A percentile compares a stretch with the other conserved stretches of the same genome.
phyloP scores from a whole-genome alignment of 2,888 invertebrate species.

The Microplitis deprimator region DNA sequence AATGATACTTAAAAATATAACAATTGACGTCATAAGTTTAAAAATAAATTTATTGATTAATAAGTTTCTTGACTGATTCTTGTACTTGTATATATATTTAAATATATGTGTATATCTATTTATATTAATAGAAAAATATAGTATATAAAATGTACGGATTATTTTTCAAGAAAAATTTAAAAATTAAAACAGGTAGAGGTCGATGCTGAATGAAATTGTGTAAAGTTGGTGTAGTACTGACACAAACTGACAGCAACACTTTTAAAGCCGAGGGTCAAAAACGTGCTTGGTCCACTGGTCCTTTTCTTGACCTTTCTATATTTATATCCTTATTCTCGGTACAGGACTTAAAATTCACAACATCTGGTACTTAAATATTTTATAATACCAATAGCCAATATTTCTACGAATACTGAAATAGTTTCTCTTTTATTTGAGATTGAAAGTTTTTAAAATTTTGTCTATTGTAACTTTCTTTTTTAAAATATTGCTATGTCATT shows the following conservation, averaged over 20 bases:
- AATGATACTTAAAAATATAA: neutral
- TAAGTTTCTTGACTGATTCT: neutral
- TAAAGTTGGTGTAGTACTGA: neutral
- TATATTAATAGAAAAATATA: no score
- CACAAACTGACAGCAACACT: neutral
- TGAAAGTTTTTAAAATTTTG: no score
- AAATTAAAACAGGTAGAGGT: no score
- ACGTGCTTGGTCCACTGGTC: neutral
- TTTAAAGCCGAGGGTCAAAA: neutral
- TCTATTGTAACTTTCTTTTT: no score
- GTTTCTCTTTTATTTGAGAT: no score
- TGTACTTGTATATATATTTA: no score
- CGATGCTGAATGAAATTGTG: no score
- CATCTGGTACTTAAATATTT: neutral
- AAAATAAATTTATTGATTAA: neutral
- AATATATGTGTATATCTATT: no score
- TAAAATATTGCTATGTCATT: no score
- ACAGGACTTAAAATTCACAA: neutral
- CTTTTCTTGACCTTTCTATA: constrained; percentile 1
- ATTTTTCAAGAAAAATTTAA: no score
- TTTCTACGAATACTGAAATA: no score
- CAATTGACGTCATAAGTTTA: neutral
- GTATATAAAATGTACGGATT: no score
- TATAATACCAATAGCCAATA: neutral
- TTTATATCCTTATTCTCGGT: neutral